Base-by-base conservation (phyloP, 2,113 vertebrate genomes). In the Megatriorchis doriae region DNA sequence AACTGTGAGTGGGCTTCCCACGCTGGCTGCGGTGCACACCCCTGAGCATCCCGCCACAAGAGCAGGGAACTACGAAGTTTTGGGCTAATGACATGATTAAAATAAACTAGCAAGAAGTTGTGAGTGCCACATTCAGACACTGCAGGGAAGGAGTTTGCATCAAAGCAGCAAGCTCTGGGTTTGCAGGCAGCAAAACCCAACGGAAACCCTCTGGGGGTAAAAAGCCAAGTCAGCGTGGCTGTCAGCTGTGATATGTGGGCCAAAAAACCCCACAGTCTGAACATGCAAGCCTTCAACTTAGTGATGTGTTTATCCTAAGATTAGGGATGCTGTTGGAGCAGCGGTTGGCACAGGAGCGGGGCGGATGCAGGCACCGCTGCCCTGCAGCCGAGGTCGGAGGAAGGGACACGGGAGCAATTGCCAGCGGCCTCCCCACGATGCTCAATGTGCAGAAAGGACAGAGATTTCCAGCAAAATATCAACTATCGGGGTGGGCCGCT, bases 41-140 rank as follows among this genome's bases (percentile, higher is more conserved):
- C 34, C 79, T 10, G 42, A 73, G 47, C 74, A 58, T 22, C 59
- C 59, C 7, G 20, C 13, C 47, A 6, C 0, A 0, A 32, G 10
- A 74, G 31, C 26, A 21, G 43, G 23, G 20, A 70, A 38, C 34
- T 5, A 58, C 1, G 0, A 70, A 70, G 38, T 12, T 86, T 14
- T 4, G 50, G 77, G 59, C 38, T 81, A 43, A 32, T 7, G 36
- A 22, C 7, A 0, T 0, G 6, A 48, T 32, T 20, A 10, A 73
- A 70, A 48, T 6, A 16, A 73, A 58, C 4, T 0, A 40, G 21
- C 2, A 10, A 31, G 72, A 42, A 40, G 13, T 23, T 72, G 50
- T 42, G 43, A 50, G 32, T 0, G 1, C 20, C 3, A 0, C 9
- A 65, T 80, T 72, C 34, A 0, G 10, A 65, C 53, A 9, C 23